Evolutionary conservation across 1,140 invertebrate species (phyloP), one percentile per base, ranked within the genome.

Genomic region (Meloidogyne chitwoodi): DNA sequence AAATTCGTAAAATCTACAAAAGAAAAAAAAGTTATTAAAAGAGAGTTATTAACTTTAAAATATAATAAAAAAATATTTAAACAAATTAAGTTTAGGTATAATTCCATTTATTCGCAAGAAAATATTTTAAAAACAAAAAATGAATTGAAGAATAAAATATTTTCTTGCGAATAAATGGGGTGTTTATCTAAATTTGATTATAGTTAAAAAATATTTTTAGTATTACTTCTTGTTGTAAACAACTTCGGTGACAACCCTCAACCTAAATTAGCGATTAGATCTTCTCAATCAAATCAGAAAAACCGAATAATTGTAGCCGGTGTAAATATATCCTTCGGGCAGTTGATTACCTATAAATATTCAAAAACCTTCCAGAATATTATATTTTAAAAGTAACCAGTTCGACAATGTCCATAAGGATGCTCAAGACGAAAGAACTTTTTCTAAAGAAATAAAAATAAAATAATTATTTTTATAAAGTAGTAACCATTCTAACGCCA

Each of bases 241-340:
- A 86, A 65, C 82, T 85, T 16, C 85, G 79, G 77, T 86, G 85
- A 76, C 85, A 86, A 0, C 84, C 85, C 66, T 86, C 85, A n/a
- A 86, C 48, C 48, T 56, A 56, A 56, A n/a, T 56, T 56, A 0
- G n/a, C 5, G 48, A n/a, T 4, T 56, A 56, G 5, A 6, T 10
- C 4, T 56, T n/a, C 6, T 5, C 4, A 56, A 56, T n/a, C n/a
- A 3, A 48, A 16, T 56, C 48, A n/a, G 3, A 56, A 1, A 5
- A 6, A 56, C 82, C 6, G 85, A 87, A 70, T 86, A 86, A 22
- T 87, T 84, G 74, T 85, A 86, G 56, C 84, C 84, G 29, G 83
- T 78, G 75, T 87, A 86, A 63, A 86, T 84, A 68, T 83, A 87
- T 19, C 67, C 63, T 1, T 65, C 73, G 0, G 68, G 64, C 8